Conservation (phyloP, 2,797 vertebrate genomes). For the Percopsis omiscomaycus region DNA sequence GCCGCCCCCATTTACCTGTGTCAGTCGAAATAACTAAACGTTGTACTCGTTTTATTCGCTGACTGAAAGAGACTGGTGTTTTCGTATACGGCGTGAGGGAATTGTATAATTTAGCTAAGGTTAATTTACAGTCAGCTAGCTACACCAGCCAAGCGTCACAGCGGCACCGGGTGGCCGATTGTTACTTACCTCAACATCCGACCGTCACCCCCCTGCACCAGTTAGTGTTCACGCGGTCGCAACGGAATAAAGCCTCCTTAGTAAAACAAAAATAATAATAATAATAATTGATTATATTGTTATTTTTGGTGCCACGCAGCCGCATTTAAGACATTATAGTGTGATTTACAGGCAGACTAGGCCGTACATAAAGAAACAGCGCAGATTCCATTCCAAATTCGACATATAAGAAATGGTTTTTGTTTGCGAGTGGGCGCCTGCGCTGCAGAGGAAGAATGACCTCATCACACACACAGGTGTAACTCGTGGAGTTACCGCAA, state of each 20-base stretch:
- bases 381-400: conserved; percentile 50
- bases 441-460: conserved; percentile 48
- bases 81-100: no score
- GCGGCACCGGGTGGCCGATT: conserved; percentile 30
- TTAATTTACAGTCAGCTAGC: no score
- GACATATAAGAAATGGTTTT: conserved; percentile 14
- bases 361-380: conserved; percentile 38
- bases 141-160: conserved; percentile 9
- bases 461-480: conserved; percentile 48
- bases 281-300: no score
- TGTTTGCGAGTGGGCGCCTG: conserved; percentile 56
- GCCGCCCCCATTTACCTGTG: neutral
- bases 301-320: no score
- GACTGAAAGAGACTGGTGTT: no score
- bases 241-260: conserved; percentile 11
- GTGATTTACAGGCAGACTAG: conserved; percentile 1
- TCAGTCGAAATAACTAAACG: neutral
- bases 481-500: neutral
- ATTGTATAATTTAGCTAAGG: no score
- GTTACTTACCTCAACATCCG: conserved; percentile 58
- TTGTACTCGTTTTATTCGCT: no score
- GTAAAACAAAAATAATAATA: neutral
- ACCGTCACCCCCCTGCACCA: conserved; percentile 36
- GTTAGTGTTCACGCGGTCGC: conserved; percentile 24
- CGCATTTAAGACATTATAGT: neutral